Evolutionary conservation across 2,113 vertebrate species (phyloP).

Genomic region (Pelobates fuscus): DNA sequence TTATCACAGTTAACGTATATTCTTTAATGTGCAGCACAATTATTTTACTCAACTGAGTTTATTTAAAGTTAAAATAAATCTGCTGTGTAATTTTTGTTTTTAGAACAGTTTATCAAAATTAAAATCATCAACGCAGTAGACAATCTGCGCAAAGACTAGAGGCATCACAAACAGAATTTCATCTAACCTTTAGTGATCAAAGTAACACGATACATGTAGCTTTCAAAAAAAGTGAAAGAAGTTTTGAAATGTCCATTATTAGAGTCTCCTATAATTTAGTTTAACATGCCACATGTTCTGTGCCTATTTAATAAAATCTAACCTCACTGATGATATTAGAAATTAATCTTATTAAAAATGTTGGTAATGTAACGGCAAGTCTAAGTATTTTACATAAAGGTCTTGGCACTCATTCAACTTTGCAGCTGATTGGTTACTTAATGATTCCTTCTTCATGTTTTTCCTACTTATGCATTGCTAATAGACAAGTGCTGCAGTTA

Average conservation of each 20-base stretch:
- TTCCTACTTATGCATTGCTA: conserved; percentile 13
- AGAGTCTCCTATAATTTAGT: neutral
- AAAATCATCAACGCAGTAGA: neutral
- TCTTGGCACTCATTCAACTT: neutral
- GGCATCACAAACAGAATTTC: neutral
- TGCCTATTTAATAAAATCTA: no score
- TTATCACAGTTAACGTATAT: no score
- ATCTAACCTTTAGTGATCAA: conserved; percentile 10
- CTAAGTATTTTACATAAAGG: neutral
- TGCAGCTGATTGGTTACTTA: conserved; percentile 43
- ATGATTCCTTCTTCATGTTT: conserved; percentile 19
- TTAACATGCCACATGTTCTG: no score
- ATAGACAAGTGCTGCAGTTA: neutral
- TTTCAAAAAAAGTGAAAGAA: neutral
- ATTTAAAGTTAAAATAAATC: no score
- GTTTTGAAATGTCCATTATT: neutral
- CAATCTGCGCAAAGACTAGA: neutral
- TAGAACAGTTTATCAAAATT: neutral
- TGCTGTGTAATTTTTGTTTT: neutral
- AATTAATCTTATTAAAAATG: conserved; percentile 4
- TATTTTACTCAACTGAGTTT: no score
- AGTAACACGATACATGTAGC: neutral
- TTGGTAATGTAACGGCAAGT: conserved; percentile 10
- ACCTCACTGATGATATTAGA: no score
- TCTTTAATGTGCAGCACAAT: no score